These are phyloP conservation scores for Bambusicola thoracicus DNA, from an alignment of 2,113 vertebrate genomes.

Conservation along the genomic window DNA sequence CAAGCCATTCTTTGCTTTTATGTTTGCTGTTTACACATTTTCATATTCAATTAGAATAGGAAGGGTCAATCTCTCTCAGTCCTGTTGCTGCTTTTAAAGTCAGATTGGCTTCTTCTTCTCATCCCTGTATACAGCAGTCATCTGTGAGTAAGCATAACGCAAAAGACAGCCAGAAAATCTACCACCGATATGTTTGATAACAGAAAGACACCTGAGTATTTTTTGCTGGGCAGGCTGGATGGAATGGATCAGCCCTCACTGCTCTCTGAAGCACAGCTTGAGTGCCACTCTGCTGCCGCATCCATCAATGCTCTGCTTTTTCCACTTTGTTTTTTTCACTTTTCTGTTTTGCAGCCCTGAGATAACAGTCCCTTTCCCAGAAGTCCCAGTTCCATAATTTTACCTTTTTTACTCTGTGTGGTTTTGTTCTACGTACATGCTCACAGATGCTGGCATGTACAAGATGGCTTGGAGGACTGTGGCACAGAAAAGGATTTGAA, in stretches of 20 bases:
- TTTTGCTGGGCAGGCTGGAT: neutral
- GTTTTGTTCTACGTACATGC: neutral
- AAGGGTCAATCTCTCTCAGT: neutral
- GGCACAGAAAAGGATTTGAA: neutral
- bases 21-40: neutral
- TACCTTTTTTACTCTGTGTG: rapidly evolving
- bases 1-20: too few species aligned
- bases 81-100: neutral
- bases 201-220: neutral
- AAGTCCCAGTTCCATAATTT: neutral
- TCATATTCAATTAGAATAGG: neutral
- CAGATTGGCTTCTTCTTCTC: neutral
- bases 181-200: neutral
- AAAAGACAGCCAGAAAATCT: neutral
- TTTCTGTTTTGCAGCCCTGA: neutral
- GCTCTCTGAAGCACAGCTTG: neutral
- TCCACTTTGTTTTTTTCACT: neutral
- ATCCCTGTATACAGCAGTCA: neutral
- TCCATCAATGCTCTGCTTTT: neutral
- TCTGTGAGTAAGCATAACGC: neutral
- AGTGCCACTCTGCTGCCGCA: neutral
- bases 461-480: neutral
- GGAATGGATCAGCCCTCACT: rapidly evolving
- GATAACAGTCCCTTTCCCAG: neutral
- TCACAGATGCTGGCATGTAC: neutral